phyloP scores from a whole-genome alignment of 1,140 invertebrate species.

The Calephelis nemesis region DNA sequence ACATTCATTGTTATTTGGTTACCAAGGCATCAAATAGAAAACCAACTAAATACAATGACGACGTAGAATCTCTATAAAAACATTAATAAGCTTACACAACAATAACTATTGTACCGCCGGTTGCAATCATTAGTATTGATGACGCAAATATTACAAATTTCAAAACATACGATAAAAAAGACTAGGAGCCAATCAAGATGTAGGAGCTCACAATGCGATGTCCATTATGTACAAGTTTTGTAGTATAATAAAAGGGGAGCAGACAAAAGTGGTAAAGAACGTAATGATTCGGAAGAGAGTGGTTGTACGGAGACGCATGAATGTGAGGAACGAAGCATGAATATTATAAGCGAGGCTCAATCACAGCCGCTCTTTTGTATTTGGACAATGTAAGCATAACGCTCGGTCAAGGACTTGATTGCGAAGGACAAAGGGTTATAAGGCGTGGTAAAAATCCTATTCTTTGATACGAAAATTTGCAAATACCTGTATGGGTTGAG shows the following conservation, averaged over 20 bases:
- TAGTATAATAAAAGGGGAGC: constrained; percentile 62
- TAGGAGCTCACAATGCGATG: constrained; percentile 52
- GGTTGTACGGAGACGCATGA: constrained; percentile 59
- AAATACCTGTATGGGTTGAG: not conserved
- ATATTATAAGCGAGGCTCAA: constrained; percentile 69
- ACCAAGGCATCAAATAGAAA: constrained; percentile 44
- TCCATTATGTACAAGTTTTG: constrained; percentile 63
- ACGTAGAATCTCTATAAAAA: constrained; percentile 59
- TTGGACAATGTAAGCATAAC: constrained; percentile 46
- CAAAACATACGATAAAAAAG: constrained; percentile 58
- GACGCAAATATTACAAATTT: constrained; percentile 71
- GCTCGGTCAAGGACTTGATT: constrained; percentile 72
- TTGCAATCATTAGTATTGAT: constrained; percentile 77
- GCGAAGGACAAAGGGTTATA: constrained; percentile 67
- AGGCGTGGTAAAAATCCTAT: constrained; percentile 42
- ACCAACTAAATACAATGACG: constrained; percentile 76
- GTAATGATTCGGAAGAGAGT: constrained; percentile 76
- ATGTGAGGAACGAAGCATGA: constrained; percentile 66
- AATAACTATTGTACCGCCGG: constrained; percentile 68
- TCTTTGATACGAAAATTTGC: constrained; percentile 20
- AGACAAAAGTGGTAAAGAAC: constrained; percentile 65
- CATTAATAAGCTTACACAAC: constrained; percentile 58
- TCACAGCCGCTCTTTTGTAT: constrained; percentile 64
- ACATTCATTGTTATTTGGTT: constrained; percentile 58
- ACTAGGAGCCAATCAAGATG: constrained; percentile 67